phyloP scores from a whole-genome alignment of 2,888 invertebrate species.

The Drosophila peninsularis region DNA sequence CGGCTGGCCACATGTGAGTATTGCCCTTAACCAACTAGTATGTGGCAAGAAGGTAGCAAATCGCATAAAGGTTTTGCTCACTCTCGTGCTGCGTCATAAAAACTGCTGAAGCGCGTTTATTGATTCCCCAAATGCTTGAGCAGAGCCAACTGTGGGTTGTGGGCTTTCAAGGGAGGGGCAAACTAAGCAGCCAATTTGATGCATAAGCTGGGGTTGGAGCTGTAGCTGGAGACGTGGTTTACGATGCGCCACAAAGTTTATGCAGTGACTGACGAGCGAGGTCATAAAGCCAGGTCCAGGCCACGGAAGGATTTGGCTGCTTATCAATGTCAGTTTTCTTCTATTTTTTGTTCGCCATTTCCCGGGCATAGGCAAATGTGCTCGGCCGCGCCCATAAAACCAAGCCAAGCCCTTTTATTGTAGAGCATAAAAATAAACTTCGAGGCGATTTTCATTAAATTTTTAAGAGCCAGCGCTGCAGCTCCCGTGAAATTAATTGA shows the following conservation, averaged over 20 bases:
- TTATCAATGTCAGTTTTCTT: constrained; percentile 57
- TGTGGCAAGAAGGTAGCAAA: constrained; percentile 37
- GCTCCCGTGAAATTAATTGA: constrained; percentile 57
- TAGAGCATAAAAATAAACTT: constrained; percentile 68
- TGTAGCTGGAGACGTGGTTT: constrained; percentile 41
- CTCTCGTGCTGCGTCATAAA: constrained; percentile 50
- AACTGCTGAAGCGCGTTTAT: constrained; percentile 69
- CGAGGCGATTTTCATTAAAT: constrained; percentile 67
- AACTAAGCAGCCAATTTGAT: constrained; percentile 71
- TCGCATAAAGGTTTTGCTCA: constrained; percentile 46
- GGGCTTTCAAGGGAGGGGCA: neutral
- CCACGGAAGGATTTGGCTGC: constrained; percentile 58
- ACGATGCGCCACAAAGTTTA: constrained; percentile 73
- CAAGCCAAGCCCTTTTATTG: constrained; percentile 64
- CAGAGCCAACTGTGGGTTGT: neutral
- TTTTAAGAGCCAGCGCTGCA: constrained; percentile 44
- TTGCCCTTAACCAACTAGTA: constrained; percentile 28
- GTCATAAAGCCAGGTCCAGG: constrained; percentile 53
- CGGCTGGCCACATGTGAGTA: constrained; percentile 86
- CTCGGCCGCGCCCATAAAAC: constrained; percentile 54
- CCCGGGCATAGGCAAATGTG: constrained; percentile 45
- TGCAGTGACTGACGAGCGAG: constrained; percentile 61
- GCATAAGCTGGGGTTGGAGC: constrained; percentile 42
- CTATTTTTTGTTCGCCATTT: neutral
- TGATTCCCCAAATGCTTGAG: constrained; percentile 47